Evolutionary conservation across 2,797 vertebrate species (phyloP).

Genomic region (Myotis findleyi): DNA sequence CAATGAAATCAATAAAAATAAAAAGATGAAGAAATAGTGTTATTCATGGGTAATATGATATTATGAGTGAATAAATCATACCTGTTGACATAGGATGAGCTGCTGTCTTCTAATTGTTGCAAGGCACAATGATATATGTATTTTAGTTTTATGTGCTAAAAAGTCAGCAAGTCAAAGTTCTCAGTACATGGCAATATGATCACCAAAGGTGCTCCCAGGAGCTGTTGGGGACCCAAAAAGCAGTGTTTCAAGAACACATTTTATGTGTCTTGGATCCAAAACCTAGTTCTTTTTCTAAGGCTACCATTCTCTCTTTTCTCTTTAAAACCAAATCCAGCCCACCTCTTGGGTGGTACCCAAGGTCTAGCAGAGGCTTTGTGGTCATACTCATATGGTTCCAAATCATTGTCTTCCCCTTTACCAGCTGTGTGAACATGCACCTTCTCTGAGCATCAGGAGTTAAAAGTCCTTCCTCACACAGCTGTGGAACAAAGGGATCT

Average conservation of each 20-base stretch:
- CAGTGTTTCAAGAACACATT: not conserved
- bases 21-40: not conserved
- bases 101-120: not conserved
- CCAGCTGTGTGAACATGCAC: not conserved
- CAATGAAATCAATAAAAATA: too few species aligned
- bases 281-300: not conserved
- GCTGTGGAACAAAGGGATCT: not conserved
- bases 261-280: not conserved
- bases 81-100: not conserved
- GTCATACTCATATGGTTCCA: not conserved
- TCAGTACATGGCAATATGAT: not conserved
- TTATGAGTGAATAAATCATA: not conserved
- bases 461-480: not conserved
- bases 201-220: not conserved
- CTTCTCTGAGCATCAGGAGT: not conserved
- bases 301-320: not conserved
- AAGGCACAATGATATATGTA: not conserved
- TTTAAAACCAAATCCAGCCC: not conserved
- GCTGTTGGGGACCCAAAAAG: not conserved
- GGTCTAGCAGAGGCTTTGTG: not conserved
- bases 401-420: not conserved
- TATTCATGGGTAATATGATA: not conserved
- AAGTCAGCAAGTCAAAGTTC: conserved; percentile 1
- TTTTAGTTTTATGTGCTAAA: not conserved
- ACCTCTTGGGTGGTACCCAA: not conserved